These are phyloP conservation scores for Galerucella calmariensis DNA, from an alignment of 2,888 invertebrate species.

Conservation along the genomic window DNA sequence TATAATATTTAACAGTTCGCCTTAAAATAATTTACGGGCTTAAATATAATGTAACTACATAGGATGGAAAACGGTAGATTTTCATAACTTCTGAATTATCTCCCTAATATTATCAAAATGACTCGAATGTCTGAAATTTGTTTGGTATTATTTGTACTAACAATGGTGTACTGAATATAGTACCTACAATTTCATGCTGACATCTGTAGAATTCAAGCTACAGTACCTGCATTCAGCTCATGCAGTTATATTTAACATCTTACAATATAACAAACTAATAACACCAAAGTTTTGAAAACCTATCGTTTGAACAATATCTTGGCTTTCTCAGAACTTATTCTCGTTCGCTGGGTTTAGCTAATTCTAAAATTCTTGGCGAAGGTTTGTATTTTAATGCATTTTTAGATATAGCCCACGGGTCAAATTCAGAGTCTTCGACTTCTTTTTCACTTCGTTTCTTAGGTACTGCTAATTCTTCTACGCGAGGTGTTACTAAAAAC, in stretches of 20 bases:
- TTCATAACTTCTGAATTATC: background rate
- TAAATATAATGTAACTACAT: background rate
- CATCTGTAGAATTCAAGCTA: too few species aligned
- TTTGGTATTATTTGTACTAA: background rate
- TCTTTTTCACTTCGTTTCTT: conserved; percentile 58
- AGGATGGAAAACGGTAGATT: background rate
- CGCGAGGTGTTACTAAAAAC: conserved; percentile 54
- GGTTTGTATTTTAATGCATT: conserved; percentile 67
- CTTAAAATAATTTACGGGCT: background rate
- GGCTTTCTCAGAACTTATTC: conserved; percentile 37
- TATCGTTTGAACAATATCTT: background rate
- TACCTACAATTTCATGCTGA: too few species aligned
- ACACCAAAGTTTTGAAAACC: background rate
- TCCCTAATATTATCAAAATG: too few species aligned
- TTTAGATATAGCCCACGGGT: conserved; percentile 66
- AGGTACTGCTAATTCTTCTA: conserved; percentile 58
- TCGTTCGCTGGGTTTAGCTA: conserved; percentile 64
- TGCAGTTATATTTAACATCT: too few species aligned
- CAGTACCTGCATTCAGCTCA: too few species aligned
- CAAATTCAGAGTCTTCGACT: conserved; percentile 64
- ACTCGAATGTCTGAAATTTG: background rate
- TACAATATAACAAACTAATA: background rate
- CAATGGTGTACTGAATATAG: too few species aligned
- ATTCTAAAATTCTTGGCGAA: conserved; percentile 63
- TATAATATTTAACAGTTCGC: background rate